Conservation (phyloP, 2,113 vertebrate genomes). For the Misgurnus mizolepis region DNA sequence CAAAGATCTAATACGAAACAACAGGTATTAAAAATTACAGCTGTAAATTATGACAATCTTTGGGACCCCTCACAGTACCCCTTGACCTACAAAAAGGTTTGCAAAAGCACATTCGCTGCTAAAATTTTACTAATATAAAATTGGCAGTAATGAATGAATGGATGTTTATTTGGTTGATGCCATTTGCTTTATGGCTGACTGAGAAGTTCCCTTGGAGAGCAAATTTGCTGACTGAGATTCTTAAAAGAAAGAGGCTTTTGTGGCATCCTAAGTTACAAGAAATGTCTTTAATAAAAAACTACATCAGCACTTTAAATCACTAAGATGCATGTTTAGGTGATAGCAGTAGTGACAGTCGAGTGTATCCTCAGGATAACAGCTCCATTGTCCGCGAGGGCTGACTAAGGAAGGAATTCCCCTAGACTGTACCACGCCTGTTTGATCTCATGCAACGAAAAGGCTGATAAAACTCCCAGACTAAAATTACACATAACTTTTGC, state of each 20-base stretch:
- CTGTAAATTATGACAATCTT: too few relatives aligned
- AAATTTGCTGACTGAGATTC: not conserved
- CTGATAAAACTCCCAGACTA: conserved; percentile 63
- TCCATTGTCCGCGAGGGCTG: conserved; percentile 51
- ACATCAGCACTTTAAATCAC: not conserved
- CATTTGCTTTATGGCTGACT: conserved; percentile 18
- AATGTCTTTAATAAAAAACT: not conserved
- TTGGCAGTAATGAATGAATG: not conserved
- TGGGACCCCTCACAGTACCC: too few relatives aligned
- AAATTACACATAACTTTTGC: conserved; percentile 67
- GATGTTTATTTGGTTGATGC: not conserved
- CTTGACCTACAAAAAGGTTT: too few relatives aligned
- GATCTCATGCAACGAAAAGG: conserved; percentile 51
- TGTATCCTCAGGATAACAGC: conserved; percentile 36
- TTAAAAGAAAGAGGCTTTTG: not conserved
- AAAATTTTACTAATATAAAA: not conserved
- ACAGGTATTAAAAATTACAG: too few relatives aligned
- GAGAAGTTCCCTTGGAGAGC: not conserved
- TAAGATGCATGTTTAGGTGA: not conserved
- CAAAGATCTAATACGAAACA: not conserved
- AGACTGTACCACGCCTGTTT: conserved; percentile 65
- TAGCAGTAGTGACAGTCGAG: conserved; percentile 22
- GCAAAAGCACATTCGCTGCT: too few relatives aligned
- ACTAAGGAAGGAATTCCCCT: conserved; percentile 67
- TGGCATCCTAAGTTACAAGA: not conserved